phyloP scores from a whole-genome alignment of 2,888 invertebrate species.

The Dimorphilus gyrociliatus region DNA sequence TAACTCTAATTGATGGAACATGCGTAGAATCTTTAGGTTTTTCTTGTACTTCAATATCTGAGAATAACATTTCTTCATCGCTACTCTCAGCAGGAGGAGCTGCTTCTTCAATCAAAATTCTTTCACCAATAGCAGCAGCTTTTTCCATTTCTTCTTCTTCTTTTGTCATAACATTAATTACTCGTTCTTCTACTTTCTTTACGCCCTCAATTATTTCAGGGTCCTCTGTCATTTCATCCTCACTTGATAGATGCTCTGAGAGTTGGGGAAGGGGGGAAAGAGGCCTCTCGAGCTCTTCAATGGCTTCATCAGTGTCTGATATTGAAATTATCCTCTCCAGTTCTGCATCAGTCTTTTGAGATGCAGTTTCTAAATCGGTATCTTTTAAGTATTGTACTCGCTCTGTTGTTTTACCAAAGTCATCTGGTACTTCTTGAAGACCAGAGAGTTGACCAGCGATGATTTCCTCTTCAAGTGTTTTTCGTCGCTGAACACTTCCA shows the following conservation, averaged over 20 bases:
- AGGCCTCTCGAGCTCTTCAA: conserved; percentile 4
- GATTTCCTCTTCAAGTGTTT: too few relatives aligned
- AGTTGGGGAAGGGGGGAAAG: background rate
- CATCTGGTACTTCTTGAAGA: too few relatives aligned
- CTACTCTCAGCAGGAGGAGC: conserved; percentile 1
- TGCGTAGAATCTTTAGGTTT: too few relatives aligned
- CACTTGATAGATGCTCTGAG: conserved; percentile 1
- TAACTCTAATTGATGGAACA: conserved; percentile 49
- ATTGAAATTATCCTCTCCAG: background rate
- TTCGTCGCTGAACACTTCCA: too few relatives aligned
- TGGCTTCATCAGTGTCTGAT: conserved; percentile 3
- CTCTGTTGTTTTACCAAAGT: too few relatives aligned
- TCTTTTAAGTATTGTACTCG: too few relatives aligned
- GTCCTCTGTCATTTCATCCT: too few relatives aligned
- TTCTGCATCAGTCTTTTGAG: background rate
- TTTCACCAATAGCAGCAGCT: conserved; percentile 1
- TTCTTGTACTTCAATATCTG: conserved; percentile 1
- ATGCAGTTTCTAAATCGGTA: too few relatives aligned
- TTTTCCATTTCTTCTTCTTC: background rate
- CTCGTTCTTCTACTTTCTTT: background rate
- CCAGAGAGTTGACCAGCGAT: too few relatives aligned
- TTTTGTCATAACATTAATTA: background rate
- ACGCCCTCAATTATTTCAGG: conserved; percentile 1
- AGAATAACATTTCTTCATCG: background rate
- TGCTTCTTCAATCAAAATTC: background rate